Base-by-base conservation (phyloP, 1,140 invertebrate genomes). In the Papilio polyxenes region DNA sequence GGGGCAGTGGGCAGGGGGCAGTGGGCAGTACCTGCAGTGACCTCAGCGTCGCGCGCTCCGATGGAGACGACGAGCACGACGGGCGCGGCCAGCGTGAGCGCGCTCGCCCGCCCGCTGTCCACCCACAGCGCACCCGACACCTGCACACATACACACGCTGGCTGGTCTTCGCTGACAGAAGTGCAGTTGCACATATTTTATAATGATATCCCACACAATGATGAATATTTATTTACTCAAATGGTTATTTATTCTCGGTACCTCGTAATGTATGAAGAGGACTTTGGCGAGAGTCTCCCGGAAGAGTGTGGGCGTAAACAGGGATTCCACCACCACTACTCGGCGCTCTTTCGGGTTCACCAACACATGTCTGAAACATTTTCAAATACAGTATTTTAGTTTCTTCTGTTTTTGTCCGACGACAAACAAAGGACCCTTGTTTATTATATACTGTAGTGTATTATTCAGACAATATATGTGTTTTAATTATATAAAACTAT, bases 321-420 rank as follows among this genome's bases (percentile, higher is more conserved):
- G 94, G 51, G 98, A 99, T 94, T 99, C 98, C 49, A 99, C 96
- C 75, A 99, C 95, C 0, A 99, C 97, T 78, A 99, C 96, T 90
- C 97, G 97, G 17, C 98, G 95, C 87, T 99, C 98, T 93, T 99
- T 99, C 0, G 98, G 98, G 92, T 97, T 99, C 40, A 99, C 96
- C 40, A 99, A 94, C 9, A 98, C 95, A 92, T 98, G 96, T 87
- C 98, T 99, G 86, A 82, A 87, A 87, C 10, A 53, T 40, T 75
- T 20, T 49, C 7, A 23, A 72, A 23, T 23, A 84, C 13, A 77
- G 51, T 80, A 48, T n/a, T 72, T 75, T 10, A 79, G 72, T 40
- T 65, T 31, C 2, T 15, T 40, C 65, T 13, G 17, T 37, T 37
- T 72, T 20, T 72, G 31, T 10, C 31, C 6, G 31, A 37, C 11